Conservation (phyloP, 2,888 invertebrate species). For the Automeris io region DNA sequence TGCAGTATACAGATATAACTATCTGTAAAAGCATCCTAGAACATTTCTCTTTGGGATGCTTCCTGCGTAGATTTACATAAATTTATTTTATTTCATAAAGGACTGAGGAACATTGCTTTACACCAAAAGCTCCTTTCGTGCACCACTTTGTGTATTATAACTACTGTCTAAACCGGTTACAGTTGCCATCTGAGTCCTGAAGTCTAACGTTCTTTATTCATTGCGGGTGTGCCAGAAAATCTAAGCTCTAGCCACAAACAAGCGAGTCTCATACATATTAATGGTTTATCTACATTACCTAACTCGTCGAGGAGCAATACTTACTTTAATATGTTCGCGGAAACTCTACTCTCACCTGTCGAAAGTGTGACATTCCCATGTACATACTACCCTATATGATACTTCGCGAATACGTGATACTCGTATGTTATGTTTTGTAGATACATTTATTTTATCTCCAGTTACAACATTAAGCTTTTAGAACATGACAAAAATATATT, state of each 20-base stretch:
- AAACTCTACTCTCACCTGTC: conserved; percentile 51
- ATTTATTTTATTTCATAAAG: too few species aligned
- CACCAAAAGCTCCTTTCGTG: neutral
- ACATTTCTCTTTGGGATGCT: too few species aligned
- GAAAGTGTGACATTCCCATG: conserved; percentile 35
- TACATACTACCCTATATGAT: conserved; percentile 3
- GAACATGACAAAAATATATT: neutral
- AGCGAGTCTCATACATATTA: conserved; percentile 67
- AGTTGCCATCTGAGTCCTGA: neutral
- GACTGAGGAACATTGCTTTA: too few species aligned
- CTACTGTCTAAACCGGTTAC: neutral
- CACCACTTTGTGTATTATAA: too few species aligned
- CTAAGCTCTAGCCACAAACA: conserved; percentile 61
- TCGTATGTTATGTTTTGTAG: conserved; percentile 1
- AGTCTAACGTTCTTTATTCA: conserved; percentile 53
- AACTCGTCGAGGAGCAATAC: conserved; percentile 45
- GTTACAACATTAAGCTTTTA: neutral
- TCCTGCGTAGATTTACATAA: too few species aligned
- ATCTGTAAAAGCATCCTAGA: too few species aligned
- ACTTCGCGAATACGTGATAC: conserved; percentile 9
- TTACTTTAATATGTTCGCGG: conserved; percentile 57
- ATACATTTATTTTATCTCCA: conserved; percentile 3
- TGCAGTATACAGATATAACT: too few species aligned
- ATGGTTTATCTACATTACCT: conserved; percentile 66
- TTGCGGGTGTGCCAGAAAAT: conserved; percentile 54